Base-by-base conservation (phyloP, 1,140 invertebrate genomes). In the Cyrtorhinus lividipennis region DNA sequence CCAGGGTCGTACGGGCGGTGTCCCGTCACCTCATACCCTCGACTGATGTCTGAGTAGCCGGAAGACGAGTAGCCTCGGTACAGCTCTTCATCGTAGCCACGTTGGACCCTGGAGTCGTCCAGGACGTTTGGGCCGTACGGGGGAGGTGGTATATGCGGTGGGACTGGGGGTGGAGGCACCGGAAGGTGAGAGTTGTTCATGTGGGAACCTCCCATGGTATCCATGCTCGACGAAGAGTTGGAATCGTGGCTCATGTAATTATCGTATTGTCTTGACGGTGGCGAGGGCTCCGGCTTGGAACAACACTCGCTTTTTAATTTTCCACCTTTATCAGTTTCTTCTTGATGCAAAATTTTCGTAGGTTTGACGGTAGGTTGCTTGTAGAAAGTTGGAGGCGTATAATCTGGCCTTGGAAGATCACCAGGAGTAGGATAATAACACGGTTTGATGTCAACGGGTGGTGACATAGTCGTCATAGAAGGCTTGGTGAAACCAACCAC, bases 171-270 rank as follows among this genome's bases (percentile, higher is more conserved):
- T 20, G 67, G 65, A 8, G 63, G 62, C 1, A 62, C 60, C 2
- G 66, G 62, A 20, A 65, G 26, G 26, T 59, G 58, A 30, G 58
- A 27, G 27, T 24, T 30, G 15, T 25, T 59, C 44, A 64, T 64
- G 30, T 13, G 74, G 67, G 59, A 74, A 74, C 23, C 73, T 72
- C 1, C 70, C 67, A 1, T 80, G 62, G 83, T 79, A 69, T 87
- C 85, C 81, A 86, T 84, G 67, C 80, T 84, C 18, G 84, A 83
- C 2, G 81, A 83, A 8, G 85, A 87, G 72, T 87, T 86, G 0
- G 82, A 83, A 67, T 84, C 83, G 70, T 83, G 81, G 67, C 80
- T 82, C 59, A 82, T 70, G 66, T 84, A 84, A 0, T 80, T 76
- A 65, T 83, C 81, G 71, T 82, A 82, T 1, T 74, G 72, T 71